Conservation (phyloP, 2,113 vertebrate genomes). For the Alaudala cheleensis region DNA sequence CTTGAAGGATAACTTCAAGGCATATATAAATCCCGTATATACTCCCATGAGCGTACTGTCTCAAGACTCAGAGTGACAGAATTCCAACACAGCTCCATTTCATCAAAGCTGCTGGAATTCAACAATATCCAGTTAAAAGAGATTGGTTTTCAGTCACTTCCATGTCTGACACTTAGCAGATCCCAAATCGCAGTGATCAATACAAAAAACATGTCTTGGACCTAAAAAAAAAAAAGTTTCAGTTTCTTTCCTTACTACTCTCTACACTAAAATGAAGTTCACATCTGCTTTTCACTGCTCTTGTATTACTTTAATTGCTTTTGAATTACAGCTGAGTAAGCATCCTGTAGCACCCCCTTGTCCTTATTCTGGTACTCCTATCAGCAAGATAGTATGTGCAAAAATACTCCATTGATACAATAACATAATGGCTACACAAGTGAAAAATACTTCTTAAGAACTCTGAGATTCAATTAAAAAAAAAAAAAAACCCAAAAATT, state of each 20-base stretch:
- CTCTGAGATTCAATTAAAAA: not conserved
- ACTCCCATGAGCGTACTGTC: not conserved
- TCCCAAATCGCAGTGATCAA: not conserved
- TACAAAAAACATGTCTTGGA: not conserved
- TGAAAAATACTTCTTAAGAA: not conserved
- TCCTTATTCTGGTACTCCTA: not conserved
- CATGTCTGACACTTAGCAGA: not conserved
- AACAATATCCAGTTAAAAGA: not conserved
- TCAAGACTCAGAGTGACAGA: not conserved
- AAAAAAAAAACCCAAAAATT: not conserved
- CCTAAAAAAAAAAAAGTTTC: not conserved
- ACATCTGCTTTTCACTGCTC: not conserved
- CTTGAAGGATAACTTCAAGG: not conserved
- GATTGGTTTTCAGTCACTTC: not conserved
- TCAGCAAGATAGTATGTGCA: not conserved
- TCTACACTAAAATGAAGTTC: not conserved
- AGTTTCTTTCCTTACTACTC: not conserved
- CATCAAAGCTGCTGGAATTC: not conserved
- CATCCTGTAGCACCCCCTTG: not conserved
- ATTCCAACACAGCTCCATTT: not conserved
- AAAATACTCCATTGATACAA: not conserved
- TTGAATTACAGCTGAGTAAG: not conserved
- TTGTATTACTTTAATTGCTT: not conserved
- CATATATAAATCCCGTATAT: not conserved
- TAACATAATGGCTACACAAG: not conserved